Evolutionary conservation across 2,113 vertebrate species (phyloP).

Genomic region (Melanocharis versteri): DNA sequence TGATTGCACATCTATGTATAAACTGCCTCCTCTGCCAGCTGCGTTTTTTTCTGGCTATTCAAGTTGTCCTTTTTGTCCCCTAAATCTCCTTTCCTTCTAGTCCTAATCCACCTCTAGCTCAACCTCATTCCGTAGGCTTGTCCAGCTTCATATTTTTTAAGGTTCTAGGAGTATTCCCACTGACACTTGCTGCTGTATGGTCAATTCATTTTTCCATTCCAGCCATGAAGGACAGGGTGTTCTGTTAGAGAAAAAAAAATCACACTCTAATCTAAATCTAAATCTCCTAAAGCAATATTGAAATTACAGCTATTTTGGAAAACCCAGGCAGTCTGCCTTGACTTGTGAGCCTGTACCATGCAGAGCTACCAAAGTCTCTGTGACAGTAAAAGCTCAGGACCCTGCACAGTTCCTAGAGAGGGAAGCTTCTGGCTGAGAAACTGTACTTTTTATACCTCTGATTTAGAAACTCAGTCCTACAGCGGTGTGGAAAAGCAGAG

Average conservation of each 20-base stretch:
- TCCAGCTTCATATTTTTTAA: background rate
- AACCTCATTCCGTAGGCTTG: background rate
- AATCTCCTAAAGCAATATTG: background rate
- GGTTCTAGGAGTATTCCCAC: background rate
- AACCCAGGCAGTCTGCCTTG: background rate
- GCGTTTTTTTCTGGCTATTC: background rate
- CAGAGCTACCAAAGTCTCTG: background rate
- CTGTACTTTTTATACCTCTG: background rate
- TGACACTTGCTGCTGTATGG: background rate
- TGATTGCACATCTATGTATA: fast-evolving
- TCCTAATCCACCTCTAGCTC: background rate
- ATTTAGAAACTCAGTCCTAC: background rate
- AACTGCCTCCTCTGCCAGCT: background rate
- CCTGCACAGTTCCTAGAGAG: background rate
- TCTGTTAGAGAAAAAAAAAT: background rate
- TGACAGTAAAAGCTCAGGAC: background rate
- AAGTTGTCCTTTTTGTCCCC: background rate
- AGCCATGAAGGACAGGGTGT: background rate
- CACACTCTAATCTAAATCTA: background rate
- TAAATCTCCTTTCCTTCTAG: background rate
- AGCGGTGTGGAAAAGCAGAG: background rate
- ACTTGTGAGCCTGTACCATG: background rate
- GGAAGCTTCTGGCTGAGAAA: background rate
- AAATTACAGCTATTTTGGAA: background rate
- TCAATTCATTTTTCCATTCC: background rate